Percentiles rank a stretch among this genome's conserved stretches.
Conservation (phyloP, 2,113 vertebrate genomes). For the Tetrax tetrax region DNA sequence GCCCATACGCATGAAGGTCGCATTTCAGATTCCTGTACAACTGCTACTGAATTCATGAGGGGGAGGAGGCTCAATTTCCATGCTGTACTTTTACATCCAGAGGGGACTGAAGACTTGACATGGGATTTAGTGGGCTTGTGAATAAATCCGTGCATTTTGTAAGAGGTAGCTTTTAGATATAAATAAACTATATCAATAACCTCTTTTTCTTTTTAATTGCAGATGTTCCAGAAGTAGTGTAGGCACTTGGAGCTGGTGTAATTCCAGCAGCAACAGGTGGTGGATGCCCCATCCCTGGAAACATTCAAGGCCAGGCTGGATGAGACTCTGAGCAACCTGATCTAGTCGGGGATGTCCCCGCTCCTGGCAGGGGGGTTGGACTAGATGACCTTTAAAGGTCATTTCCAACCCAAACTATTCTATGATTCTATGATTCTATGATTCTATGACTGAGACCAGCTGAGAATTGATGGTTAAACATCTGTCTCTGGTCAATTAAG, state of each 20-base stretch:
- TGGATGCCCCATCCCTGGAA: no score
- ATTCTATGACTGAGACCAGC: not conserved
- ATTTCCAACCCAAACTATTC: no score
- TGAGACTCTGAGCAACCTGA: no score
- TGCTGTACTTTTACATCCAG: not conserved
- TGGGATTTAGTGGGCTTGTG: not conserved
- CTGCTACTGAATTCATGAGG: not conserved
- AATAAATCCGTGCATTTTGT: not conserved
- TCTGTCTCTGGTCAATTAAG: fast-evolving
- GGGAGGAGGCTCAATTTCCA: not conserved
- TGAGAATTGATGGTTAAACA: not conserved
- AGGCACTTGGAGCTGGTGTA: not conserved
- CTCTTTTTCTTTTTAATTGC: not conserved
- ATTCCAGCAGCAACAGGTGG: not conserved
- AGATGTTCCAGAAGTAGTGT: fast-evolving
- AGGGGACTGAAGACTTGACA: not conserved
- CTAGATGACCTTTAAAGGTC: no score
- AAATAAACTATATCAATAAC: not conserved
- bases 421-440: no score
- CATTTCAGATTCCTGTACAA: not conserved
- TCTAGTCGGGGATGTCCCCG: no score
- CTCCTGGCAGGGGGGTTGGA: no score
- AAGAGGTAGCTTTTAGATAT: not conserved
- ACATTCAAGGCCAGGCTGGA: no score
- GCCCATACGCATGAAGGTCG: not conserved